These are phyloP conservation scores for Perognathus longimembris DNA, from an alignment of 2,113 vertebrate species.

Conservation along the genomic window DNA sequence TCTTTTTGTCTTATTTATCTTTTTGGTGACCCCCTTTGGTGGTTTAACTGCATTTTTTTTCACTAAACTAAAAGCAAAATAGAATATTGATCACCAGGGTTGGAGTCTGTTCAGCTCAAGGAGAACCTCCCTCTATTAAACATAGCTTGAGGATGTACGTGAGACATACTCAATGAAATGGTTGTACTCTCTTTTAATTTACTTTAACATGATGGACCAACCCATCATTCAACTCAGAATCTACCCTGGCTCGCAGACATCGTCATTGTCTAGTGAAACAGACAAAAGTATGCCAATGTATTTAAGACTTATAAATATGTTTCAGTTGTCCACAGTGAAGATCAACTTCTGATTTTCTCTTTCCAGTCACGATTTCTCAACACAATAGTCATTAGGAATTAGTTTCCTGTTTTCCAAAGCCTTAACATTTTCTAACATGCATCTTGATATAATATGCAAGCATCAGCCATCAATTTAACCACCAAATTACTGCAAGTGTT, in stretches of 20 bases:
- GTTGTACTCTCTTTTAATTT: neutral
- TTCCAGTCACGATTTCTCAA: slow-evolving; percentile 5
- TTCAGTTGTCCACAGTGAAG: neutral
- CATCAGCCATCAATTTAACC: neutral
- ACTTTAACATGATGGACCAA: neutral
- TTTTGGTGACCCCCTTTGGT: slow-evolving; percentile 39
- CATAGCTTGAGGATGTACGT: neutral
- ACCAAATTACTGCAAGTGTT: neutral
- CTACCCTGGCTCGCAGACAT: neutral
- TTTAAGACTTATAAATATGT: neutral
- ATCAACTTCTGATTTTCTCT: slow-evolving; percentile 19
- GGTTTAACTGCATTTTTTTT: slow-evolving; percentile 37
- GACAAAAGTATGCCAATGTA: neutral
- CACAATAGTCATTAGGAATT: neutral
- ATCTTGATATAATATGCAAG: neutral
- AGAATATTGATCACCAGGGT: neutral
- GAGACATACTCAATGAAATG: neutral
- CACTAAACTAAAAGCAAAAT: slow-evolving; percentile 17
- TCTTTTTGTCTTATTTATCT: slow-evolving; percentile 46
- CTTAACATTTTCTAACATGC: neutral
- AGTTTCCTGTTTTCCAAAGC: neutral
- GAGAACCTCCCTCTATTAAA: slow-evolving; percentile 1
- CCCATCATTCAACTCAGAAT: neutral
- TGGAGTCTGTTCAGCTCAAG: neutral
- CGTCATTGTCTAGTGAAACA: neutral